phyloP scores from a whole-genome alignment of 2,888 invertebrate genomes.

The Caprella mutica region DNA sequence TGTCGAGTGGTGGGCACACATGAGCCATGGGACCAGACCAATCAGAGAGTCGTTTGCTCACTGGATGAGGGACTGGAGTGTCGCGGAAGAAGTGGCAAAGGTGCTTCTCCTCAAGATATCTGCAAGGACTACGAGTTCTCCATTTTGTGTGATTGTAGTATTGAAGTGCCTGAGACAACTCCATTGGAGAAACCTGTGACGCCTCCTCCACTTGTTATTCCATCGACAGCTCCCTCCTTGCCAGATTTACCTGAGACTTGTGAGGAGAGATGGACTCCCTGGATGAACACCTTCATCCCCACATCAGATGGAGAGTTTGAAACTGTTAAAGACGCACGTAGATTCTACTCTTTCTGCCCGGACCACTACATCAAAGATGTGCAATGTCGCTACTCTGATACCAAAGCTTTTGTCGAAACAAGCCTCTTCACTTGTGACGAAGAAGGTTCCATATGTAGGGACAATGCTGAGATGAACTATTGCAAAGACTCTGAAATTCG shows the following conservation, averaged over 20 bases:
- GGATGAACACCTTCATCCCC: conserved; percentile 36
- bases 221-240: conserved; percentile 15
- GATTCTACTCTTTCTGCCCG: conserved; percentile 35
- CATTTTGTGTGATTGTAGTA: conserved; percentile 55
- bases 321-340: conserved; percentile 17
- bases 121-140: conserved; percentile 77
- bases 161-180: conserved; percentile 3
- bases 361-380: conserved; percentile 37
- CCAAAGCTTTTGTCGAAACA: conserved; percentile 13
- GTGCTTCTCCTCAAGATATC: conserved; percentile 30
- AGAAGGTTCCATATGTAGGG: conserved; percentile 34
- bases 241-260: conserved; percentile 19
- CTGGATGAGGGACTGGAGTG: conserved; percentile 62
- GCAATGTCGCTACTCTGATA: conserved; percentile 37
- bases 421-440: conserved; percentile 23
- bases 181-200: conserved; percentile 18
- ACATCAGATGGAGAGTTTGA: conserved; percentile 29
- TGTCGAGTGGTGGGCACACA: conserved; percentile 60
- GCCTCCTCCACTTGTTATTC: conserved; percentile 11
- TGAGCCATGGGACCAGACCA: conserved; percentile 54
- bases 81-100: conserved; percentile 21
- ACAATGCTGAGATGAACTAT: conserved; percentile 31
- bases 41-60: conserved; percentile 63
- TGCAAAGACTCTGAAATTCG: conserved; percentile 77
- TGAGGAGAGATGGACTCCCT: conserved; percentile 36